A percentile compares a stretch with the other conserved stretches of the same genome.
phyloP scores from a whole-genome alignment of 2,797 vertebrate species.

The Coracias cyanogaster region DNA sequence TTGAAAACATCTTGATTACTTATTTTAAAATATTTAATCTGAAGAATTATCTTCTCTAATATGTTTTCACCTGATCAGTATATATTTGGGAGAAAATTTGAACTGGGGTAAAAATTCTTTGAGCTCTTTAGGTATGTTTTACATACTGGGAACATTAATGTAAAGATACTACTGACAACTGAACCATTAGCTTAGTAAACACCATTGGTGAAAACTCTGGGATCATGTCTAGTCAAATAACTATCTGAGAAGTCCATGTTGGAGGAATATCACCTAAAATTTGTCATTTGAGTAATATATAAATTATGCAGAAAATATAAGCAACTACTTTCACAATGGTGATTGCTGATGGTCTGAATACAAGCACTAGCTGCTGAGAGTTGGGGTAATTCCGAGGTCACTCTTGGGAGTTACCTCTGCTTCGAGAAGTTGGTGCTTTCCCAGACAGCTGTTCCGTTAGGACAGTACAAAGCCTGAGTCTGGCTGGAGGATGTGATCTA shows the following conservation, averaged over 20 bases:
- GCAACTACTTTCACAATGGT: not conserved
- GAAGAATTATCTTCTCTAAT: not conserved
- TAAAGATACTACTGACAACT: not conserved
- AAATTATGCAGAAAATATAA: not conserved
- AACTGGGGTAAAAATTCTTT: not conserved
- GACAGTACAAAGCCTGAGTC: not conserved
- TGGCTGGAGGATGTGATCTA: not conserved
- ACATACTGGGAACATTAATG: not conserved
- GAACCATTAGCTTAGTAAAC: not conserved
- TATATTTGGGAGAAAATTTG: not conserved
- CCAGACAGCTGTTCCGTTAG: not conserved
- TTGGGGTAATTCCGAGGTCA: not conserved
- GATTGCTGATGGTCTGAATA: not conserved
- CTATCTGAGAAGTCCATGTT: not conserved
- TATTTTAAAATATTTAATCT: not conserved
- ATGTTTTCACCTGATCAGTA: not conserved
- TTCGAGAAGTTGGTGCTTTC: not conserved
- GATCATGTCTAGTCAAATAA: not conserved
- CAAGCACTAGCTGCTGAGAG: not conserved
- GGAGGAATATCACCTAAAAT: not conserved
- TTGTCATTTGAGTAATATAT: not conserved
- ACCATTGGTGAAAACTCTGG: not conserved
- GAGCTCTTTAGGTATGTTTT: not conserved
- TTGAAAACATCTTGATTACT: not conserved
- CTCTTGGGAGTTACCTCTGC: not conserved